Base-by-base conservation (phyloP, 2,113 vertebrate genomes). In the Meleagris gallopavo region DNA sequence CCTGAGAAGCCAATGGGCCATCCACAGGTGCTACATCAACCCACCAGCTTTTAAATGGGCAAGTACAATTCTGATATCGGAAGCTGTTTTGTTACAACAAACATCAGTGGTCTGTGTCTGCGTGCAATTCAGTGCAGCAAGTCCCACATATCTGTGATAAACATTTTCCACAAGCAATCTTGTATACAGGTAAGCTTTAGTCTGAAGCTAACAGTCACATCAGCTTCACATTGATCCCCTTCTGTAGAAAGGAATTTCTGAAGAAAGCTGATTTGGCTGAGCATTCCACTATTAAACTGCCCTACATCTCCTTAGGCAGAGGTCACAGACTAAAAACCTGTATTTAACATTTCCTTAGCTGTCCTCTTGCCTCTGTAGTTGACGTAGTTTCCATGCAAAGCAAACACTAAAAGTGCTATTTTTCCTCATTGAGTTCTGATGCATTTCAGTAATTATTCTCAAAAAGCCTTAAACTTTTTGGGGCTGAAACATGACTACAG, bases 41-140 rank as follows among this genome's bases (percentile, higher is more conserved):
- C 46, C 86, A 61, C 9, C 83, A 75, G 46, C 77, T 84, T 84
- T 41, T 8, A 70, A 80, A 61, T 0, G 70, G 95, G 73, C 95
- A 96, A 96, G 92, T 94, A 96, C 92, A 29, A 95, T 93, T 93
- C 94, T 94, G 93, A 80, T 11, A 67, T 7, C 36, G 76, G 78
- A 12, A 76, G 67, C 74, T 91, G 82, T 85, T 91, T 82, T 88
- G 78, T 91, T 89, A 52, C 48, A 79, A 40, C 0, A 7, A 24
- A 52, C 65, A 38, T 6, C 19, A 46, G 62, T 46, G 71, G n/a
- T 4, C 50, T 24, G 4, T 8, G 25, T 32, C 48, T 52, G 67
- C 16, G 22, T 19, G 43, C 66, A 93, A 32, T 22, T 48, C 65
- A 82, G 73, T n/a, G 75, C 43, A 86, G 77, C 48, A 16, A 86